These are phyloP conservation scores for Lethrus apterus DNA, from an alignment of 1,140 invertebrate species.

Conservation along the genomic window DNA sequence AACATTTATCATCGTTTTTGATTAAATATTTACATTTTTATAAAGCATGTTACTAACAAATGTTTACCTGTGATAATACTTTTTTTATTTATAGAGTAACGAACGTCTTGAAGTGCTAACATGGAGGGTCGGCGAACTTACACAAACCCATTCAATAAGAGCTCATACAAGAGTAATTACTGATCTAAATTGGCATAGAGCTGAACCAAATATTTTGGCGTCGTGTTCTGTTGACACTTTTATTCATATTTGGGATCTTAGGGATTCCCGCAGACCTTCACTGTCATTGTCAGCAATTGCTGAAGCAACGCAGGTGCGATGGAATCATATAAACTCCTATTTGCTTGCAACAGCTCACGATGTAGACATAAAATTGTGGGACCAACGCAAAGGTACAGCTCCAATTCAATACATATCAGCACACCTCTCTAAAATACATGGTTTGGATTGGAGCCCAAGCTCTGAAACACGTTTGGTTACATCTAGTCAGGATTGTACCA, in stretches of 20 bases:
- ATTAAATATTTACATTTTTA: no score
- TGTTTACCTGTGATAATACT: no score
- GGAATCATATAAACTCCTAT: slow-evolving; percentile 79
- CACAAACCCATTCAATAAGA: slow-evolving; percentile 63
- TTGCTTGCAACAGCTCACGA: slow-evolving; percentile 90
- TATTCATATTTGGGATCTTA: slow-evolving; percentile 87
- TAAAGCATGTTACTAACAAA: no score
- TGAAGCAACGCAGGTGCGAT: slow-evolving; percentile 88
- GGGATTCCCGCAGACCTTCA: slow-evolving; percentile 74
- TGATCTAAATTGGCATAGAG: slow-evolving; percentile 88
- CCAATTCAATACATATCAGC: slow-evolving; percentile 90
- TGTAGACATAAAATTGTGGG: slow-evolving; percentile 93
- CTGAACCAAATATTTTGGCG: slow-evolving; percentile 81
- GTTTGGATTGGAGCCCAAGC: slow-evolving; percentile 86
- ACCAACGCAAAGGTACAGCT: slow-evolving; percentile 77
- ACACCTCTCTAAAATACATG: slow-evolving; percentile 87
- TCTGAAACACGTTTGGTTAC: slow-evolving; percentile 83
- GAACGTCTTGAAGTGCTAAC: slow-evolving; percentile 76
- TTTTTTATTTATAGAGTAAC: slow-evolving; percentile 57
- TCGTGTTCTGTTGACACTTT: slow-evolving; percentile 92
- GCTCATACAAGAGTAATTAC: slow-evolving; percentile 84
- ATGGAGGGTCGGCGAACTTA: slow-evolving; percentile 61
- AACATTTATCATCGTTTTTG: no score
- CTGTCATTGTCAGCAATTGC: slow-evolving; percentile 74
- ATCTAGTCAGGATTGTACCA: slow-evolving; percentile 88